A percentile compares a stretch with the other conserved stretches of the same genome.
These are phyloP conservation scores for Neomorphus geoffroyi DNA, from an alignment of 2,797 vertebrate genomes.

Conservation along the genomic window DNA sequence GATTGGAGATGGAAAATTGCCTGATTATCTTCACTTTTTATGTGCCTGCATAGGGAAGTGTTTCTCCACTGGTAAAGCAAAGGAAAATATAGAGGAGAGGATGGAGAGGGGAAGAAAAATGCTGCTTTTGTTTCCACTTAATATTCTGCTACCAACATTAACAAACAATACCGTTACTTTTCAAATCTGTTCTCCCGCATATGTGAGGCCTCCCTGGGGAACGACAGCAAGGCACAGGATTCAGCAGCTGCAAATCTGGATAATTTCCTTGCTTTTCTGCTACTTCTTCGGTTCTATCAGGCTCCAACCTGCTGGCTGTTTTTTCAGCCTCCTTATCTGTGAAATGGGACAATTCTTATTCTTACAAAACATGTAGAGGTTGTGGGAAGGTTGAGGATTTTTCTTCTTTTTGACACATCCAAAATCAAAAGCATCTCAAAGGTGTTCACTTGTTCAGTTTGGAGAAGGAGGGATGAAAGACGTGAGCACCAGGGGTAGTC, in stretches of 20 bases:
- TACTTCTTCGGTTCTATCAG: background rate
- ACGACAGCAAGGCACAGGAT: background rate
- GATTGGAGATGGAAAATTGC: constrained; percentile 7
- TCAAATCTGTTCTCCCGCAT: background rate
- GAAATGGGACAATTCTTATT: background rate
- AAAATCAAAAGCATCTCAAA: background rate
- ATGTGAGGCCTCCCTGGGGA: background rate
- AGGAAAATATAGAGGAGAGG: background rate
- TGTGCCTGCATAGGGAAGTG: background rate
- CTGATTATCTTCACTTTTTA: background rate
- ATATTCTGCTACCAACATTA: background rate
- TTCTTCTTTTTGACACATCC: background rate
- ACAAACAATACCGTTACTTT: background rate
- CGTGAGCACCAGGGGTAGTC: fast-evolving
- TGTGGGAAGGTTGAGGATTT: background rate
- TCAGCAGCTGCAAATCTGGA: background rate
- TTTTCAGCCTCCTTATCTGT: background rate
- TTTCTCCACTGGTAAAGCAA: background rate
- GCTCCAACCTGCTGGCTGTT: background rate
- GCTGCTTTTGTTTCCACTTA: background rate
- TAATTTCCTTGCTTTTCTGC: background rate
- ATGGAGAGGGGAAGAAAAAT: background rate
- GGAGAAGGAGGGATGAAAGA: background rate
- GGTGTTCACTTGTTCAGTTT: background rate
- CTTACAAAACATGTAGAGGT: too few relatives aligned